A percentile compares a stretch with the other conserved stretches of the same genome.
These are phyloP conservation scores for Phalangium opilio DNA, from an alignment of 2,888 invertebrate species.

Conservation along the genomic window DNA sequence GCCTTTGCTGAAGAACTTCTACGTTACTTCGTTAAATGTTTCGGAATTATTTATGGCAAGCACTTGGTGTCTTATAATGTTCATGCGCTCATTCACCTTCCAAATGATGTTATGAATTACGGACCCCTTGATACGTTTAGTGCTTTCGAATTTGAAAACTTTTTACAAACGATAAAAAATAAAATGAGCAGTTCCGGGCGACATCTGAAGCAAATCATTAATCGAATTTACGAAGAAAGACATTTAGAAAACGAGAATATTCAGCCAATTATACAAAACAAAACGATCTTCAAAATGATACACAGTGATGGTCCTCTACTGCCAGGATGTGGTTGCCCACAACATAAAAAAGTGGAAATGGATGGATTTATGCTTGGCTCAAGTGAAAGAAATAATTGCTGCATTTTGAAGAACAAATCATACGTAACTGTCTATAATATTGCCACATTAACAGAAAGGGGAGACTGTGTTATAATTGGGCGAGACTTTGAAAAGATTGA, in stretches of 20 bases:
- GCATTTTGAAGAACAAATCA: not conserved
- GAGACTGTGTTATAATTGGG: too few species aligned
- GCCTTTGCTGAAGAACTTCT: too few species aligned
- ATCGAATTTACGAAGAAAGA: not conserved
- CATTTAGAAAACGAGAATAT: too few species aligned
- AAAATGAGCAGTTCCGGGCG: slow-evolving; percentile 1
- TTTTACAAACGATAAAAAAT: slow-evolving; percentile 20
- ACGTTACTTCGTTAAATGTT: slow-evolving; percentile 18
- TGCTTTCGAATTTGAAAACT: slow-evolving; percentile 22
- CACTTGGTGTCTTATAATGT: slow-evolving; percentile 22
- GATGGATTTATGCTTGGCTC: not conserved
- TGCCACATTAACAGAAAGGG: too few species aligned
- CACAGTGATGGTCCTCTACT: not conserved
- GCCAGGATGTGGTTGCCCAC: not conserved
- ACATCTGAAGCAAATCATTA: not conserved
- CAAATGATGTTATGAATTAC: slow-evolving; percentile 19
- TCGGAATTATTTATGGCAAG: slow-evolving; percentile 19
- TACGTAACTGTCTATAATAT: not conserved
- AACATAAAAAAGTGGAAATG: not conserved
- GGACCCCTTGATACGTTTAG: slow-evolving; percentile 19
- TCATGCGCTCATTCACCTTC: slow-evolving; percentile 23
- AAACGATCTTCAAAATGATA: not conserved
- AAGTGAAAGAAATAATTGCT: slow-evolving; percentile 1
- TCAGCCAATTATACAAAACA: not conserved
- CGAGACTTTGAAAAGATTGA: too few species aligned